A percentile compares a stretch with the other conserved stretches of the same genome.
phyloP scores from a whole-genome alignment of 1,140 invertebrate genomes.

The Linepithema humile region DNA sequence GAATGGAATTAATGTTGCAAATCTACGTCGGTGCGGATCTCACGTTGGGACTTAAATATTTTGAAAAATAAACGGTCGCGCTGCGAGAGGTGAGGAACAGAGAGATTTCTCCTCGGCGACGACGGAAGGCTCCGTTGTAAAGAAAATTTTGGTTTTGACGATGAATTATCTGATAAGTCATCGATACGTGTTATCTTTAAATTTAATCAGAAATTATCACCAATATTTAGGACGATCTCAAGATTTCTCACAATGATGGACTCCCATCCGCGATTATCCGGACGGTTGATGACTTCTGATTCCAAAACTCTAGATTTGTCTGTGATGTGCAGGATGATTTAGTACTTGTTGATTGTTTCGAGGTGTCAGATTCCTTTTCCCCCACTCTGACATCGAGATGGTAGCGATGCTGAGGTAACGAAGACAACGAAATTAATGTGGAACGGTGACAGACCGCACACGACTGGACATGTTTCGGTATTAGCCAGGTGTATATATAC shows the following conservation, averaged over 20 bases:
- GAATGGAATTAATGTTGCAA: not conserved
- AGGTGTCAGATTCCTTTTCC: not conserved
- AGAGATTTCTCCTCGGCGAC: not conserved
- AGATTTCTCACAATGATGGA: not conserved
- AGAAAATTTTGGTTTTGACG: not conserved
- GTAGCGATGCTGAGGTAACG: not conserved
- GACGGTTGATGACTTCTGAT: not conserved
- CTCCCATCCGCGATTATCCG: not conserved
- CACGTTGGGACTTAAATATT: not conserved
- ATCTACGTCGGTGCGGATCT: not conserved
- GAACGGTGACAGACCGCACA: conserved; percentile 57
- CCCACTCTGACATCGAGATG: not conserved
- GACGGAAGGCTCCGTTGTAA: not conserved
- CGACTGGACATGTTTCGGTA: conserved; percentile 66
- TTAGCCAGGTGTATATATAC: conserved; percentile 68
- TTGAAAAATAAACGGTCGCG: not conserved
- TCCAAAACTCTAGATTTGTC: not conserved
- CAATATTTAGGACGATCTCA: not conserved
- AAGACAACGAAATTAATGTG: conserved; percentile 5
- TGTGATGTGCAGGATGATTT: not conserved
- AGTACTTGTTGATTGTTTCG: not conserved
- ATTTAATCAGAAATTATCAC: not conserved
- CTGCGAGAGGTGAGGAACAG: not conserved
- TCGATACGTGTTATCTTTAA: not conserved
- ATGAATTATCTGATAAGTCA: not conserved